Evolutionary conservation across 2,797 vertebrate species (phyloP), one percentile per base, ranked within the genome.

Genomic region (Gephyroberyx darwinii): DNA sequence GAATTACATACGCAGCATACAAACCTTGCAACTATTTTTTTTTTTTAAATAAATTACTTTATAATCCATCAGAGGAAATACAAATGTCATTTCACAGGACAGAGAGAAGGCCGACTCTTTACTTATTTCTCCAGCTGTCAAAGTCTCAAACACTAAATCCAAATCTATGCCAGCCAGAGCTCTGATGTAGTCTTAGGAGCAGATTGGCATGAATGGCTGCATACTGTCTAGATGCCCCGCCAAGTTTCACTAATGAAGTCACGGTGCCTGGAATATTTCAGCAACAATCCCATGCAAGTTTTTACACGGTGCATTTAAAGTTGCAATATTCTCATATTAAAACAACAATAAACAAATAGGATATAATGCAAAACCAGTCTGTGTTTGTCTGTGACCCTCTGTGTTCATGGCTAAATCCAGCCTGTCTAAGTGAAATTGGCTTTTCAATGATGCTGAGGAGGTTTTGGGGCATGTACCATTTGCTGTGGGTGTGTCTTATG

Each of bases 31-130:
- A 65, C 54, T 35, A 5, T 26, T 51, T 26, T 64, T 59, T 61
- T 70, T 65, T 35, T 51, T 37, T n/a, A 26, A 62, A 73, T 51
- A 68, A 73, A 71, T 74, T 0, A 74, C 64, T 78, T 84, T 69
- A 73, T 83, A 83, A 83, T 83, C 76, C 85, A 67, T 62, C 65
- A 74, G 63, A 83, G 62, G 65, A 83, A 69, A 77, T 75, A 71
- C 64, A 76, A 81, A 81, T 77, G 80, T 63, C 43, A 74, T 78
- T 82, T 65, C 52, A 52, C 26, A 20, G 74, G 57, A 71, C 72
- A 71, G 75, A 69, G 59, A 53, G 57, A 65, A 45, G 53, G 69
- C 19, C 30, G 62, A 37, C 69, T 63, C 22, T 68, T 5, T 37
- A 54, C 43, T 71, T 75, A 74, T 81, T 82, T 80, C 55, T 43